Base-by-base conservation (phyloP, 2,888 invertebrate species). In the Microctonus hyperodae region DNA sequence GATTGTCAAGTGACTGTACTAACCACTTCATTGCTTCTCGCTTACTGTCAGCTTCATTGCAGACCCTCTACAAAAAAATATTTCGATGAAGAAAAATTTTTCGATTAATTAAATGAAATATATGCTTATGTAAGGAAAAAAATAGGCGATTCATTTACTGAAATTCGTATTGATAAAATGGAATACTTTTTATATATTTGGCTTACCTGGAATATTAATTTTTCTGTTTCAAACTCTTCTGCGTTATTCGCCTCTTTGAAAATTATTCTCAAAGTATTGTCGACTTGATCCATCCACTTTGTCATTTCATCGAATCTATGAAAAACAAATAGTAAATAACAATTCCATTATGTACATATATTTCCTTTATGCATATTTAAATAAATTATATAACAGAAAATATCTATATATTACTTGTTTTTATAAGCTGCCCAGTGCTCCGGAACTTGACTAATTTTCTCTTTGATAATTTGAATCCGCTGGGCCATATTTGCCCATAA, bases 11-110 rank as follows among this genome's bases (percentile, higher is more conserved):
- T 13, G 94, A 94, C 84, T 96, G 95, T 0, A 96, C 95, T 64
- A 98, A 87, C 95, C 96, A 96, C 81, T 96, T 96, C 92, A 97
- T 96, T 78, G 96, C 95, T 83, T 96, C 96, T 28, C 95, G 90
- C 82, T 94, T 94, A 68, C 88, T 88, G 81, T 97, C 96, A 37
- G 96, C 95, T 85, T 96, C 95, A 69, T 92, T 91, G 82, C 96
- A 96, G 75, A 96, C 93, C 83, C 90, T 90, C 96, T 96, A 85
- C 3, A 68, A 74, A 69, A 13, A n/a, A n/a, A n/a, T n/a, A n/a
- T n/a, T n/a, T n/a, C n/a, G n/a, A n/a, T n/a, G n/a, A n/a, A n/a
- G n/a, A n/a, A n/a, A n/a, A n/a, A n/a, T n/a, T n/a, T n/a, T n/a
- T 16, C 37, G 37, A 44, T 57, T 53, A n/a, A n/a, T n/a, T n/a